phyloP scores from a whole-genome alignment of 2,888 invertebrate species.

The Zelleria hepariella region DNA sequence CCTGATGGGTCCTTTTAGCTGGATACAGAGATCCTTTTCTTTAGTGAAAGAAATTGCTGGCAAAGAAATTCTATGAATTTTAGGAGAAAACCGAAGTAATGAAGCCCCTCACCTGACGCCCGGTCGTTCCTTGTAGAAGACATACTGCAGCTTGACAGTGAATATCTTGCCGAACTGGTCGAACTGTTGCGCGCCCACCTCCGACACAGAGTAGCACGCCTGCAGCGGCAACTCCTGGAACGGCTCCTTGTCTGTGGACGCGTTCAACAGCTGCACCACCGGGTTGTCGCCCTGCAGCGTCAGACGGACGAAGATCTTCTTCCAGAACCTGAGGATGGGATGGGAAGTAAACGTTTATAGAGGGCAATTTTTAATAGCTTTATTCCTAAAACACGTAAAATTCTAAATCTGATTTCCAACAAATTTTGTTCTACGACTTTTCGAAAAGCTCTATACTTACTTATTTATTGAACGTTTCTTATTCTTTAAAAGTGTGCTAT shows the following conservation, averaged over 20 bases:
- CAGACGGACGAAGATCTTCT: constrained; percentile 92
- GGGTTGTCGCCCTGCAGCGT: constrained; percentile 85
- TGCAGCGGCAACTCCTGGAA: constrained; percentile 96
- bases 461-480: too few relatives aligned
- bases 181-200: constrained; percentile 96
- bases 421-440: too few relatives aligned
- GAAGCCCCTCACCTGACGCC: constrained; percentile 75
- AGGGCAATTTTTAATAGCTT: too few relatives aligned
- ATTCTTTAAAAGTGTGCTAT: too few relatives aligned
- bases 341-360: neutral
- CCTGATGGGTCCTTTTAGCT: too few relatives aligned
- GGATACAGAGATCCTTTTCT: too few relatives aligned
- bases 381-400: too few relatives aligned
- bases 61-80: neutral
- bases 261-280: constrained; percentile 87
- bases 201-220: constrained; percentile 95
- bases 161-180: constrained; percentile 99
- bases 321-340: constrained; percentile 84
- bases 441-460: too few relatives aligned
- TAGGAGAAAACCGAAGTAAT: neutral
- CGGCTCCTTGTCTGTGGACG: constrained; percentile 88
- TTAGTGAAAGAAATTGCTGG: too few relatives aligned
- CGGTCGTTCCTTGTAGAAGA: constrained; percentile 98
- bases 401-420: too few relatives aligned
- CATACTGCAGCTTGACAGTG: constrained; percentile 96